Conservation (phyloP, 2,888 invertebrate species). For the Catocala fraxini region DNA sequence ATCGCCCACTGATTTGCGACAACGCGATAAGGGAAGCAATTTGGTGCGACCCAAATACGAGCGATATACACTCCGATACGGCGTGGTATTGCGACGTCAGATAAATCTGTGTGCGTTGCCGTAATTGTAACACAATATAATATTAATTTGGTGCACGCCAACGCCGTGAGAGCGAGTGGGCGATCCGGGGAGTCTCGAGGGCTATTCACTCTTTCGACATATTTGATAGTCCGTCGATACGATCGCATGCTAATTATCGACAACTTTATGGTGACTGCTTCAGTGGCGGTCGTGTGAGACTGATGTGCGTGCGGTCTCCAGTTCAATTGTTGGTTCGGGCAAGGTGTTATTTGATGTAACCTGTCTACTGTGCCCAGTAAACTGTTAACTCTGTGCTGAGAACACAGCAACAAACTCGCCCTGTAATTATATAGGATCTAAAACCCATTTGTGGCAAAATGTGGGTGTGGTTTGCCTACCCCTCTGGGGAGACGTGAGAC, state of each 20-base stretch:
- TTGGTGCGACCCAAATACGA: constrained; percentile 67
- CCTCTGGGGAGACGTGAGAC: too few relatives aligned
- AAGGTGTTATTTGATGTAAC: too few relatives aligned
- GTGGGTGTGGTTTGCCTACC: too few relatives aligned
- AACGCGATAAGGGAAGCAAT: constrained; percentile 65
- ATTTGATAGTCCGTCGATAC: constrained; percentile 52
- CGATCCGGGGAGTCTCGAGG: constrained; percentile 54
- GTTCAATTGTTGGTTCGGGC: too few relatives aligned
- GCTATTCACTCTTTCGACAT: constrained; percentile 59
- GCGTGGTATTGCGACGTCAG: constrained; percentile 58
- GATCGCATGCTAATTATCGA: constrained; percentile 51
- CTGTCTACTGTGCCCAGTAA: too few relatives aligned
- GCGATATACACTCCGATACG: constrained; percentile 59
- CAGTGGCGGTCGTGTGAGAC: too few relatives aligned
- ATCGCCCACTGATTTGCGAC: constrained; percentile 61
- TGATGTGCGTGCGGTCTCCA: too few relatives aligned
- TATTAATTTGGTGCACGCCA: constrained; percentile 74
- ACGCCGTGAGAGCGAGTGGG: constrained; percentile 63
- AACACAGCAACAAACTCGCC: too few relatives aligned
- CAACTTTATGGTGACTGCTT: neutral
- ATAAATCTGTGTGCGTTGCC: constrained; percentile 63
- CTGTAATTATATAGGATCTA: too few relatives aligned
- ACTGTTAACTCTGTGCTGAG: too few relatives aligned
- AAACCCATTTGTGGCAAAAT: too few relatives aligned
- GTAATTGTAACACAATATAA: constrained; percentile 74